Evolutionary conservation across 2,113 vertebrate species (phyloP).

Genomic region (Microtus oregoni): DNA sequence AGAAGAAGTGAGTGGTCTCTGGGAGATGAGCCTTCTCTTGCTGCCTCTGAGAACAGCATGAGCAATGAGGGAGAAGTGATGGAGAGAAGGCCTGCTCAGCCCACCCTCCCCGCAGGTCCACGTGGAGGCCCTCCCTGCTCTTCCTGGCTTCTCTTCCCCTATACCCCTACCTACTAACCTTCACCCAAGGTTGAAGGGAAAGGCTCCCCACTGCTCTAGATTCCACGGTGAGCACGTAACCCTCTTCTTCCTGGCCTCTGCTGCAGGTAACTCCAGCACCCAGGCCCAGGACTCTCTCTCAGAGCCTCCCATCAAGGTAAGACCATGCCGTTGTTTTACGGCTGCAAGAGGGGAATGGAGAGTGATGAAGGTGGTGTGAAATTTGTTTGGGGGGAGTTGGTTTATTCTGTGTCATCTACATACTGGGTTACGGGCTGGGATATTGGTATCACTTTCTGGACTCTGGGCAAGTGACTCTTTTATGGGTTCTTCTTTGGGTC

Average conservation of each 20-base stretch:
- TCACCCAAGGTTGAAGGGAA: not conserved
- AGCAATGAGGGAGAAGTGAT: not conserved
- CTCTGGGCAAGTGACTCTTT: not conserved
- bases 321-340: not conserved
- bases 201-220: not conserved
- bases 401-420: not conserved
- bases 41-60: not conserved
- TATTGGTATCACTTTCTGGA: not conserved
- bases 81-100: not conserved
- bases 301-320: slow-evolving; percentile 59
- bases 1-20: slow-evolving; percentile 81
- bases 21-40: not conserved
- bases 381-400: not conserved
- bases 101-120: not conserved
- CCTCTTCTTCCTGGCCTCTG: slow-evolving; percentile 2
- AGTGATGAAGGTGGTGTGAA: not conserved
- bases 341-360: fast-evolving
- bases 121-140: not conserved
- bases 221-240: not conserved
- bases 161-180: not conserved
- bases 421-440: not conserved
- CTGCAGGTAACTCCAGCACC: slow-evolving; percentile 48
- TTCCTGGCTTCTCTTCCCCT: not conserved
- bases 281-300: not conserved
- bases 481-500: not conserved